Evolutionary conservation across 2,113 vertebrate species (phyloP), one percentile per base, ranked within the genome.

Genomic region (Scartelaos histophorus): DNA sequence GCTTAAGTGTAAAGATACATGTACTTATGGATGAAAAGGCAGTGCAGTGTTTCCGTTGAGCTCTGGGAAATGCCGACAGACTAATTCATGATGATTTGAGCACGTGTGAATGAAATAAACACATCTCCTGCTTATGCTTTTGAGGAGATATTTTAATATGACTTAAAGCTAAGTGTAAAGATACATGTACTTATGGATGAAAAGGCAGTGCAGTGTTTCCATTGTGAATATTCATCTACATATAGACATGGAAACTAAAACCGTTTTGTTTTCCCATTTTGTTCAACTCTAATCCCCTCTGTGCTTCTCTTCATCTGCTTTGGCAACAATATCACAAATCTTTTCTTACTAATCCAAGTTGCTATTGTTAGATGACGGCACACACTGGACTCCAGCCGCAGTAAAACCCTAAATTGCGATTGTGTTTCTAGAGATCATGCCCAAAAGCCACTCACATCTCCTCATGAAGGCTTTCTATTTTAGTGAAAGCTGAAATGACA

Each of bases 301-400:
- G 49, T 61, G 46, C 61, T 34, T 74, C 60, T 81, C 77, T 60
- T 72, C 45, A 69, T 74, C 75, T 70, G 47, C 47, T 67, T n/a
- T 74, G 61, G 71, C 47, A 74, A 47, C 66, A 82, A 70, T 71
- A 61, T 51, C 54, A 77, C 61, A 0, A 0, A 58, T 66, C 51
- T 56, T 76, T 56, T 22, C n/a, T n/a, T 0, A 69, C 45, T 71
- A 54, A 62, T 53, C 70, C 17, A 54, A 61, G 49, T 64, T 71
- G 67, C 60, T 68, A 74, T 78, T 74, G 24, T 64, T 73, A 1
- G 0, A 67, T 76, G 46, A 67, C 22, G 9, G 13, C 19, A 35
- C 35, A 56, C 22, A n/a, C 19, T 46, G 24, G 75, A 67, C 43
- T 38, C 19, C 78, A 70, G 70, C 22, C 47, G 22, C 29, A 49